A percentile compares a stretch with the other conserved stretches of the same genome.
Evolutionary conservation across 2,113 vertebrate genomes (phyloP).

Genomic region (Synchiropus splendidus): DNA sequence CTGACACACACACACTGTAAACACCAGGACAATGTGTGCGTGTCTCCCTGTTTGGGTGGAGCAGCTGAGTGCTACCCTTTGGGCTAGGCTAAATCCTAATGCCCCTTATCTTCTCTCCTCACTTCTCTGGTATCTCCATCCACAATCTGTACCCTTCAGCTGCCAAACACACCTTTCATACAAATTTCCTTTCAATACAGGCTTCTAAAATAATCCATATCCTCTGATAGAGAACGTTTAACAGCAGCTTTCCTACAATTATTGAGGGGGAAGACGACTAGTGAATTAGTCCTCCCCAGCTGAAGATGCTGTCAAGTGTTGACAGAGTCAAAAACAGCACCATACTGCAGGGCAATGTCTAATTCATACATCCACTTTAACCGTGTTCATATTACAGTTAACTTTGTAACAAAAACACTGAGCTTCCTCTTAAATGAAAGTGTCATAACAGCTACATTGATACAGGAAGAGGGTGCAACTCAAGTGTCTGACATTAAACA

Average conservation of each 20-base stretch:
- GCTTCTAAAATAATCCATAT: conserved; percentile 35
- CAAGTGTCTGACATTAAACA: no score
- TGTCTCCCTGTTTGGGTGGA: conserved; percentile 41
- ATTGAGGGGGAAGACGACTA: no score
- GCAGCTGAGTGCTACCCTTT: conserved; percentile 48
- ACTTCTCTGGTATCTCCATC: conserved; percentile 34
- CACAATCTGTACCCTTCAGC: conserved; percentile 48
- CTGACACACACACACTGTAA: conserved; percentile 38
- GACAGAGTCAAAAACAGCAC: no score
- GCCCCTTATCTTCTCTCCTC: conserved; percentile 46
- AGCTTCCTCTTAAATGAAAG: no score
- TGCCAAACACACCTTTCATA: conserved; percentile 50
- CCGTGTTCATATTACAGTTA: no score
- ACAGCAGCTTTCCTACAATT: conserved; percentile 22
- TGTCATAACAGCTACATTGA: no score
- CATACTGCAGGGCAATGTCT: no score
- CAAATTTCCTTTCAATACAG: conserved; percentile 53
- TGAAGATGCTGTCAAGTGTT: no score
- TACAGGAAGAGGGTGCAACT: no score
- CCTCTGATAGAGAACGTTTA: conserved; percentile 35
- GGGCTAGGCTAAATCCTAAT: conserved; percentile 57
- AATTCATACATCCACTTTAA: no score
- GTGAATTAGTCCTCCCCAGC: no score
- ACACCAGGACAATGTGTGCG: conserved; percentile 49
- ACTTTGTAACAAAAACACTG: no score